A percentile compares a stretch with the other conserved stretches of the same genome.
These are phyloP conservation scores for Drosophila lacicola DNA, from an alignment of 2,888 invertebrate species.

Conservation along the genomic window DNA sequence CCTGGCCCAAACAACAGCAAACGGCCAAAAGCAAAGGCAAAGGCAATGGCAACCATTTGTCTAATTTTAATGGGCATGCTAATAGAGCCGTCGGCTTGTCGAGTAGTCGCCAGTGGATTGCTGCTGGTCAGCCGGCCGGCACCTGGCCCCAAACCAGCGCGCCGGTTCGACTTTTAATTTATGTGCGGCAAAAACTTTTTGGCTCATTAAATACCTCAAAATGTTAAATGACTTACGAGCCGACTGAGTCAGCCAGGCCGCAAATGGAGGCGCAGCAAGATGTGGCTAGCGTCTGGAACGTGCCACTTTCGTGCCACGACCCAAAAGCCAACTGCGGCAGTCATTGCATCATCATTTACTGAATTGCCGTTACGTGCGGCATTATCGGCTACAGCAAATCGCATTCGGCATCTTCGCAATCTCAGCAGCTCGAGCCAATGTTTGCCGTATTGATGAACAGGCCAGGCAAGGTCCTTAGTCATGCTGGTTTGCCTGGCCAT, in stretches of 20 bases:
- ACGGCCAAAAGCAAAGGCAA: slow-evolving; percentile 1
- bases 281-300: slow-evolving; percentile 62
- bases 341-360: slow-evolving; percentile 70
- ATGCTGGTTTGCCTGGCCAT: slow-evolving; percentile 18
- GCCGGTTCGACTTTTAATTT: slow-evolving; percentile 68
- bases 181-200: slow-evolving; percentile 76
- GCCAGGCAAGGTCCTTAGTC: slow-evolving; percentile 5
- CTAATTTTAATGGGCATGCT: slow-evolving; percentile 82
- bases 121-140: slow-evolving; percentile 61
- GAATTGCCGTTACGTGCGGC: slow-evolving; percentile 77
- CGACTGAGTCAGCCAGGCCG: slow-evolving; percentile 7
- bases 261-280: slow-evolving; percentile 39
- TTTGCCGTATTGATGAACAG: slow-evolving; percentile 61
- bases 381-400: slow-evolving; percentile 56
- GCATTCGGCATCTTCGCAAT: slow-evolving; percentile 42
- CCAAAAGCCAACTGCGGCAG: slow-evolving; percentile 27
- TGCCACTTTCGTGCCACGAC: slow-evolving; percentile 26
- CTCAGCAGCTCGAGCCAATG: slow-evolving; percentile 53
- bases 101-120: slow-evolving; percentile 33
- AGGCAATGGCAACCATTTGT: slow-evolving; percentile 75
- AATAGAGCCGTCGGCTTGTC: slow-evolving; percentile 75
- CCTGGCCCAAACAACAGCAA: slow-evolving; percentile 42
- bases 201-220: slow-evolving; percentile 81
- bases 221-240: slow-evolving; percentile 78
- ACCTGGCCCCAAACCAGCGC: slow-evolving; percentile 58